Evolutionary conservation across 2,113 vertebrate species (phyloP), one percentile per base, ranked within the genome.

Genomic region (Vulpes vulpes): DNA sequence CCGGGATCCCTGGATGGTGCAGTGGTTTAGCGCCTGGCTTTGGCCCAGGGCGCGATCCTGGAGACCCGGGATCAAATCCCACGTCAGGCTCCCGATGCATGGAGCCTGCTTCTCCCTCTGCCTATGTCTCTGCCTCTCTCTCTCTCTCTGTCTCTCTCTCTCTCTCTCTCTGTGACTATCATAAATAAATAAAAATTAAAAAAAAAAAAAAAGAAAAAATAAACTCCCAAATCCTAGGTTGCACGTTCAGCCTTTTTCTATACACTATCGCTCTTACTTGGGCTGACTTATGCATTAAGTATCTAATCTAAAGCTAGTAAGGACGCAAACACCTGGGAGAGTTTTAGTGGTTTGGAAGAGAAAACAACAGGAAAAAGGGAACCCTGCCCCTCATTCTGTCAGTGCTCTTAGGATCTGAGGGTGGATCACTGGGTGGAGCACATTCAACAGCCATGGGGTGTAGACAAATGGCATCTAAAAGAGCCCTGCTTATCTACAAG

Each of bases 371-470:
- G 12, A 32, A 27, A 1, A 11, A 25, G 25, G 15, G 22, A 35
- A 59, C 1, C 0, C 4, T 12, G 22, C 0, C 38, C 65, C 20
- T 83, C 43, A 14, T 59, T 74, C 69, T 88, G 22, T 20, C 1
- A 51, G 30, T n/a, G 49, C 62, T 11, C 2, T 80, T 6, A 53
- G 74, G 67, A 43, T 62, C 76, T 1, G 35, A 69, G 55, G 57
- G 97, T 97, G 98, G 97, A 97, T 98, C 97, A 94, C 27, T 17
- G 43, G 88, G 69, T 1, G 62, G 94, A 97, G 95, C 92, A 88
- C 86, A 12, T 67, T 89, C 98, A 96, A 88, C 91, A 90, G 96
- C 96, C 95, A 38, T 87, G 89, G 93, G 96, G 67, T 91, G 69
- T 96, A 93, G 96, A 95, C 92, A 98, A 97, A 84, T 74, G 64